phyloP scores from a whole-genome alignment of 2,113 vertebrate species.

The Crotalus helleri region DNA sequence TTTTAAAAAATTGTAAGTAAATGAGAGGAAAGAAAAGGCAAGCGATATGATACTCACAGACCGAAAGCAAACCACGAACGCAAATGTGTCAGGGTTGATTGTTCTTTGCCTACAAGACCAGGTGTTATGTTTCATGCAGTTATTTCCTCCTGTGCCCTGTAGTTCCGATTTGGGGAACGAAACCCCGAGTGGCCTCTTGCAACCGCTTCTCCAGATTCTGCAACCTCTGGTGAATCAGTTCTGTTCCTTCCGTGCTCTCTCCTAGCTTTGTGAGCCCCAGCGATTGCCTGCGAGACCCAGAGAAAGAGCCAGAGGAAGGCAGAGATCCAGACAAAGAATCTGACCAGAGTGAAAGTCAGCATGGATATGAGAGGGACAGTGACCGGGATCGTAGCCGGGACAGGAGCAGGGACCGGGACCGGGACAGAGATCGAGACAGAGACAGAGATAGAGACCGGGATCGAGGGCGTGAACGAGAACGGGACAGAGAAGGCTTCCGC shows the following conservation, averaged over 20 bases:
- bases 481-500: slow-evolving; percentile 72
- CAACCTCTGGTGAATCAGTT: neutral
- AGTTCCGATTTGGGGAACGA: neutral
- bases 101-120: neutral
- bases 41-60: neutral
- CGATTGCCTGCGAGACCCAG: slow-evolving; percentile 70
- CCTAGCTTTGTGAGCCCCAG: slow-evolving; percentile 83
- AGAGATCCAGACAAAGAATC: slow-evolving; percentile 61
- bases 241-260: neutral
- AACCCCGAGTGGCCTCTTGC: neutral
- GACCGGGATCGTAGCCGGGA: slow-evolving; percentile 59
- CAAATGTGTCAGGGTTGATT: neutral
- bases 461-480: slow-evolving; percentile 55
- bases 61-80: neutral
- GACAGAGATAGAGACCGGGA: slow-evolving; percentile 67
- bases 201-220: too few species aligned
- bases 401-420: slow-evolving; percentile 64
- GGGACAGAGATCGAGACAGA: slow-evolving; percentile 59
- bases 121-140: neutral
- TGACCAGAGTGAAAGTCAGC: slow-evolving; percentile 49
- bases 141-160: neutral
- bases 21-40: neutral
- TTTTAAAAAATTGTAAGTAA: neutral
- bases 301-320: slow-evolving; percentile 55
- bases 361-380: slow-evolving; percentile 49